Evolutionary conservation across 2,113 vertebrate genomes (phyloP), one percentile per base, ranked within the genome.

Genomic region (Paratilapia polleni): DNA sequence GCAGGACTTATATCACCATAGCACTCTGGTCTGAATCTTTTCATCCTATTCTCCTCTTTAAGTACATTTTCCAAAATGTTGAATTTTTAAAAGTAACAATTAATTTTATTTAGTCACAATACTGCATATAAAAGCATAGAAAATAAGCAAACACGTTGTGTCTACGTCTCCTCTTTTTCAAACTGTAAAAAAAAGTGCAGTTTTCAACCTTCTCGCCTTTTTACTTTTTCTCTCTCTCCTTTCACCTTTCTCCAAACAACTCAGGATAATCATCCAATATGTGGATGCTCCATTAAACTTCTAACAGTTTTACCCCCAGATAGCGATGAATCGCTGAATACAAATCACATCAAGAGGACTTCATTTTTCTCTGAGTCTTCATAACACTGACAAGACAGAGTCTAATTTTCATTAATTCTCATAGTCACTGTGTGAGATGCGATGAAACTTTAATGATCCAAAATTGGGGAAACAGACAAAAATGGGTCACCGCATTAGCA

Each of bases 371-470:
- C 70, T 81, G 63, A 81, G 31, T 26, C 80, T 61, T 36, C 77
- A 62, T 13, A 77, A 59, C 62, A 15, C 60, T 43, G 77, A 62
- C 77, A 81, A 82, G 60, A 78, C 41, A 8, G 6, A 79, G 38
- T 68, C 41, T 73, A 38, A 88, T 91, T 74, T 83, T n/a, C 73
- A 80, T 78, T 82, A 36, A 83, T 85, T 43, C 77, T 82, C 38
- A 81, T 70, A 68, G 70, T 84, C 58, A 13, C 79, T 80, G 24
- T 49, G 74, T 73, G 79, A 87, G 77, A 80, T 78, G 12, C 75
- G 24, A 88, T 90, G 49, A 88, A 87, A 82, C 36, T 86, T 84
- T 80, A 91, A 90, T 88, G 81, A 86, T 79, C 57, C 36, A 56
- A 84, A 90, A 88, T 87, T 34, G 38, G 41, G 47, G 8, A 78